Base-by-base conservation (phyloP, 1,140 invertebrate species). In the Agrypnia vestita region DNA sequence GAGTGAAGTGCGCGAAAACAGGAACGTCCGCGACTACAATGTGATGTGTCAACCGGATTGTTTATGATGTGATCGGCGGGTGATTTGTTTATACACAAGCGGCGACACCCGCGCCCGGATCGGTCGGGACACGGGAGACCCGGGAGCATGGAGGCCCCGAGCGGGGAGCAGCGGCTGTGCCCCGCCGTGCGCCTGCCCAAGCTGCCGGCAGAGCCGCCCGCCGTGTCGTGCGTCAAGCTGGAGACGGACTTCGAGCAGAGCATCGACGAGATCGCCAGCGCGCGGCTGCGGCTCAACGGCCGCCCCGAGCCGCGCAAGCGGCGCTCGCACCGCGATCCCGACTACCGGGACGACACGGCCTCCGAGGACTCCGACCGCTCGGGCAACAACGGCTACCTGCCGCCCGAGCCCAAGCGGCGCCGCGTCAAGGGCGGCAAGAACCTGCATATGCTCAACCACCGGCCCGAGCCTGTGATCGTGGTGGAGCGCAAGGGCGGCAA, bases 41-140 rank as follows among this genome's bases (percentile, higher is more conserved):
- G 88, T 89, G 88, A 89, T 89, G 88, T 89, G 88, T 89, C 88
- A 89, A 89, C 88, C 85, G 86, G 88, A 89, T 89, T 89, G 88
- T 89, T 89, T 89, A 89, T 88, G 85, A 88, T 88, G 86, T 86
- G 86, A 79, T 73, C 77, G 86, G 87, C 19, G 75, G 44, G 75
- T 76, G 75, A 76, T 67, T 17, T 77, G 75, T 77, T 77, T 64
- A 86, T 88, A 87, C 87, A 88, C 87, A 88, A 35, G 25, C 25
- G 25, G 86, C 85, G 86, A 47, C 85, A 87, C 86, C 86, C 43
- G 19, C 53, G 85, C 86, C 87, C 86, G n/a, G n/a, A n/a, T n/a
- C n/a, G 25, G 25, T 35, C 25, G 25, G 25, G 25, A 35, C 25
- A 15, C 44, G 49, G 56, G 25, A 35, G 25, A 35, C 53, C 51